These are phyloP conservation scores for Tenthredo notha DNA, from an alignment of 2,888 invertebrate species.

Conservation along the genomic window DNA sequence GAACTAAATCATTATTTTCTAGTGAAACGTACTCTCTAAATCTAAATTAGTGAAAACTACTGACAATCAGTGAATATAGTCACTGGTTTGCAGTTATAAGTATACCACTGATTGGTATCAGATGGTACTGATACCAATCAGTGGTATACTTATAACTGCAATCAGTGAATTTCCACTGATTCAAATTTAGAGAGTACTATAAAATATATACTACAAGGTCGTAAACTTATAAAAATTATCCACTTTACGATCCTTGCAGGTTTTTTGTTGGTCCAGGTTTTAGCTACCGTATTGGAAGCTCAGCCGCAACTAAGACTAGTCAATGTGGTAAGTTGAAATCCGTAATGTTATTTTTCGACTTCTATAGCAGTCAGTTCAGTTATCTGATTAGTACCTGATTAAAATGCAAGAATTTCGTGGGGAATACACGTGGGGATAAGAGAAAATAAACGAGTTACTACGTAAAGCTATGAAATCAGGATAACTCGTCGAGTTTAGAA, in stretches of 20 bases:
- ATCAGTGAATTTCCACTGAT: no score
- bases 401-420: neutral
- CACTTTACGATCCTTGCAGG: neutral
- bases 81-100: no score
- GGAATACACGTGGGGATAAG: neutral
- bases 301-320: slow-evolving; percentile 26
- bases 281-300: neutral
- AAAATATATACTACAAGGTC: neutral
- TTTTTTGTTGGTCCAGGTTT: neutral
- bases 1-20: no score
- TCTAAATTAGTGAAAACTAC: no score
- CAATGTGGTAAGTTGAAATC: slow-evolving; percentile 53
- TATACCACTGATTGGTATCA: no score
- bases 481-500: no score
- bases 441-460: no score
- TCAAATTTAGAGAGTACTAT: no score
- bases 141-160: no score
- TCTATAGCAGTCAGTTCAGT: neutral
- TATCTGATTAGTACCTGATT: neutral
- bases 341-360: neutral
- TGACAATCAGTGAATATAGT: no score
- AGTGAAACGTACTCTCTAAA: no score
- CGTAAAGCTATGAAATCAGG: neutral
- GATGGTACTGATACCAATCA: no score
- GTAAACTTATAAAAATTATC: neutral